Conservation (phyloP, 2,113 vertebrate genomes). For the Marmota monax region DNA sequence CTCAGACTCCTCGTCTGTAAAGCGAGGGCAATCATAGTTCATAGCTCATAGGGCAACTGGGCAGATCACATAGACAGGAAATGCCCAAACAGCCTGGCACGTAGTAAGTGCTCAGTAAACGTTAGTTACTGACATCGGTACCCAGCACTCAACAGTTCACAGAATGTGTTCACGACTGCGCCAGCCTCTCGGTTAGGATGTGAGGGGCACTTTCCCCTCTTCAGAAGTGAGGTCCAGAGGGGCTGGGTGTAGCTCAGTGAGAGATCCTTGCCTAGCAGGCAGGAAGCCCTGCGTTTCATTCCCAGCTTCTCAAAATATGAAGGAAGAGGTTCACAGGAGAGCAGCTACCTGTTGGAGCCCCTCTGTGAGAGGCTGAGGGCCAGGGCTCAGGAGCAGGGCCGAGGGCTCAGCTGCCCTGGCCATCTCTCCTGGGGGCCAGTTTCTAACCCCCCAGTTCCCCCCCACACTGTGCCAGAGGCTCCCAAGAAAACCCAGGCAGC, state of each 20-base stretch:
- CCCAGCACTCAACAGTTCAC: accelerated
- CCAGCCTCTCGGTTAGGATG: accelerated
- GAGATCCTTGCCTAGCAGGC: background rate
- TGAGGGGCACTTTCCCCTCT: accelerated
- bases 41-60: background rate
- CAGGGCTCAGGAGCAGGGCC: background rate
- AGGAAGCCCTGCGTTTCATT: background rate
- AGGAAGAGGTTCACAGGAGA: background rate
- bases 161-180: accelerated
- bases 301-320: background rate
- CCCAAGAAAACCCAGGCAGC: background rate
- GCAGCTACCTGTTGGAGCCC: background rate
- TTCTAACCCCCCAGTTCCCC: background rate
- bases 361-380: background rate
- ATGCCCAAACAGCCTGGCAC: accelerated
- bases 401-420: background rate
- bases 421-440: background rate
- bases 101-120: background rate
- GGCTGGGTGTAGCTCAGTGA: too few species aligned
- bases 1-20: too few species aligned
- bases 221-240: background rate
- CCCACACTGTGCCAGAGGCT: background rate
- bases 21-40: too few species aligned
- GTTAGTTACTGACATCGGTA: accelerated
- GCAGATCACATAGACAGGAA: too few species aligned